Conservation (phyloP, 2,113 vertebrate species). For the Isurus oxyrinchus region DNA sequence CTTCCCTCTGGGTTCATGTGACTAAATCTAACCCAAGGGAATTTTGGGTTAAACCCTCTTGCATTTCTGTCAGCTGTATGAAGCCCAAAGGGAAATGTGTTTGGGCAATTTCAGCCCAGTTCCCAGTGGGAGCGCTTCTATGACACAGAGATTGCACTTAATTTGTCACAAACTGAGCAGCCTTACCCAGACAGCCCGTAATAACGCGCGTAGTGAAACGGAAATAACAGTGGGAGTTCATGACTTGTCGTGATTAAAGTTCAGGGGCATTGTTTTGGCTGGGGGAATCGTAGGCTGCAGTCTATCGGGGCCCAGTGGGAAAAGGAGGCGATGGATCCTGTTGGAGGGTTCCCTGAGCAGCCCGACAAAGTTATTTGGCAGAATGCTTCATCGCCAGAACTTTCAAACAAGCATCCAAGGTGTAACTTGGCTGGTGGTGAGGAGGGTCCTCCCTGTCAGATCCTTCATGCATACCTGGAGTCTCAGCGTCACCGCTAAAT, state of each 20-base stretch:
- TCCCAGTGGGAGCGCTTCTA: background rate
- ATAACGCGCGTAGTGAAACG: background rate
- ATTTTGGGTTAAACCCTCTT: conserved; percentile 2
- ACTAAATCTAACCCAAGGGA: background rate
- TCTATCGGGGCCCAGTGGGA: no score
- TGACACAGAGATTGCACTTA: background rate
- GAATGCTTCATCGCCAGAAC: background rate
- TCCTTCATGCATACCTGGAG: background rate
- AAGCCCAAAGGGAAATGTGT: background rate
- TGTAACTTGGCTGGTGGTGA: background rate
- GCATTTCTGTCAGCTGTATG: background rate
- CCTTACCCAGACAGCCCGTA: background rate
- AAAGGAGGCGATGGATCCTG: background rate
- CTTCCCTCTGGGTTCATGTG: background rate
- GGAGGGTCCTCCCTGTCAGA: background rate
- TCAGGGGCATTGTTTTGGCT: background rate
- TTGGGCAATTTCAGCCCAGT: background rate
- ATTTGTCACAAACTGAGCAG: background rate
- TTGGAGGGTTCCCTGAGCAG: background rate
- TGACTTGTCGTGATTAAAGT: background rate
- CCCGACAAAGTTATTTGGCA: background rate
- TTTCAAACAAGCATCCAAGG: background rate
- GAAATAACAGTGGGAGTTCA: background rate
- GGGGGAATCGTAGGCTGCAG: background rate
- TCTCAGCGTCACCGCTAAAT: background rate